Base-by-base conservation (phyloP, 2,888 invertebrate species). In the Rhingia rostrata region DNA sequence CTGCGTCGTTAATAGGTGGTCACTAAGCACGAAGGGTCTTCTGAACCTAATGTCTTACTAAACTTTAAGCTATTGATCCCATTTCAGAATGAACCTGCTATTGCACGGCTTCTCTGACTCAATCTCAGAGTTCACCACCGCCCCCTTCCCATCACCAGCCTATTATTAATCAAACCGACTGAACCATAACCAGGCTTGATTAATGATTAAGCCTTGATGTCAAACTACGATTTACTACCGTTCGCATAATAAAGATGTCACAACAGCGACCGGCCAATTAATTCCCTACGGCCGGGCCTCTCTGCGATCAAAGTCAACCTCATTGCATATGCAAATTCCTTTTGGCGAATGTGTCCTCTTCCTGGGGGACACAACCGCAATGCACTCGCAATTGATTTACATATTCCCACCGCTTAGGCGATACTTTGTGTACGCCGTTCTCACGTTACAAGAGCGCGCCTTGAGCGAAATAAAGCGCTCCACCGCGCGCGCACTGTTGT, bases 231-330 rank as follows among this genome's bases (percentile, higher is more conserved):
- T 79, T 72, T 54, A 63, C 9, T 51, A 37, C 39, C 22, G 12
- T 45, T 12, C 45, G 30, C 45, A 43, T 63, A 74, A 84, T 84
- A 60, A 80, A 80, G 84, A 66, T 84, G 84, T 84, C 80, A 66
- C 58, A 70, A 60, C 66, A 54, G 49, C 14, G 33, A 49, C n/a
- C 63, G 32, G 72, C 66, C 45, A 49, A 64, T 63, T 79, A 67
- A 79, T 60, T 64, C 49, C n/a, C 22, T 22, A 51, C 12, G 12
- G 51, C 58, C 33, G 22, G 22, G 22, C 22, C 22, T 22, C 22
- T 22, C 2, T 2, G 22, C 22, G 22, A 22, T 41, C 66, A 35
- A 12, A 53, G 49, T 61, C 64, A 43, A 45, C 43, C 67, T 67
- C 54, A 60, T 67, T 58, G 69, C 63, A 70, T 47, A 64, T 58